Evolutionary conservation across 2,113 vertebrate genomes (phyloP).

Genomic region (Grantiella picta): DNA sequence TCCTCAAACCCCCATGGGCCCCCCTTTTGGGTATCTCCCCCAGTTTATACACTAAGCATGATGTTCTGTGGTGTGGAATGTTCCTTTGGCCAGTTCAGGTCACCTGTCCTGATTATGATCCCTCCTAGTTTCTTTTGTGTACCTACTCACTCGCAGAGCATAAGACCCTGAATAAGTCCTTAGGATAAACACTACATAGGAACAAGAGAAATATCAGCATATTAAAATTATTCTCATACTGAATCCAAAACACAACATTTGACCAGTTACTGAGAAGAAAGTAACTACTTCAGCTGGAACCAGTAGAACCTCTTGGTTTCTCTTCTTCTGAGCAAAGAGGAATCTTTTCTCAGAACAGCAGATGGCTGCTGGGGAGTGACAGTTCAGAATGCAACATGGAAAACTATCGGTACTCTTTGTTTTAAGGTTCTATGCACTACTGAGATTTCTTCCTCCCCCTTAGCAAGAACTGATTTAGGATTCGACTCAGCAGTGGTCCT

Average conservation of each 20-base stretch:
- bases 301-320: neutral
- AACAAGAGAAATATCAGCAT: neutral
- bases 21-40: neutral
- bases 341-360: neutral
- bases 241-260: neutral
- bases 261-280: neutral
- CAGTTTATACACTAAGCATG: neutral
- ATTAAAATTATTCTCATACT: neutral
- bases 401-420: neutral
- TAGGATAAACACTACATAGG: neutral
- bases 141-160: neutral
- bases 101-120: neutral
- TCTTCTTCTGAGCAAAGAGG: neutral
- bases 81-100: neutral
- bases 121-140: neutral
- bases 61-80: too few species aligned
- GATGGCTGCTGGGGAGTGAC: neutral
- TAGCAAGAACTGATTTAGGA: neutral
- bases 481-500: neutral
- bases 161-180: neutral
- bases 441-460: rapidly evolving
- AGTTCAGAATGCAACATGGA: neutral
- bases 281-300: neutral
- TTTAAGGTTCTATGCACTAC: neutral
- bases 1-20: neutral